Percentiles rank a stretch among this genome's conserved stretches.
Conservation (phyloP, 2,888 invertebrate genomes). For the Microctonus brassicae region DNA sequence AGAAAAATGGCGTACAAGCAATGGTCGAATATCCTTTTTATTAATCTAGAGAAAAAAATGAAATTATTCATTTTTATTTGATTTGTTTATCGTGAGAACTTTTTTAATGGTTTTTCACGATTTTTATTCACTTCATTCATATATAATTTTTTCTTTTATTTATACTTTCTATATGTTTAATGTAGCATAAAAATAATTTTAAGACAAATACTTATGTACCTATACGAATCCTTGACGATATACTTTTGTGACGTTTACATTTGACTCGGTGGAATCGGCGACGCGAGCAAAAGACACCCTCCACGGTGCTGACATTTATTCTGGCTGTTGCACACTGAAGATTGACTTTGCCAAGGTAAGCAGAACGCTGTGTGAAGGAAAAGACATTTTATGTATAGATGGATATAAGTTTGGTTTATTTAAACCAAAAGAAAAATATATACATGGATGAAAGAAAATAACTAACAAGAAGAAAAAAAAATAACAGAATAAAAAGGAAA, state of each 20-base stretch:
- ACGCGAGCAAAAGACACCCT: slow-evolving; percentile 94
- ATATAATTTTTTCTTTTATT: background rate
- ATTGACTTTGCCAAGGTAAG: slow-evolving; percentile 99
- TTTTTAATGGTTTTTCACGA: no score
- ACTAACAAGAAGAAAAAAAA: no score
- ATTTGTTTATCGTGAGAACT: no score
- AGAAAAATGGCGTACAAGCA: slow-evolving; percentile 98
- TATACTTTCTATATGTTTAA: background rate
- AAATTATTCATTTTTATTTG: no score
- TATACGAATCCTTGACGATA: slow-evolving; percentile 56
- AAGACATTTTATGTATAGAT: background rate
- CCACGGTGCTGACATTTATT: slow-evolving; percentile 99
- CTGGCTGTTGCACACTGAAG: slow-evolving; percentile 98
- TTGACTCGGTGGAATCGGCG: slow-evolving; percentile 94
- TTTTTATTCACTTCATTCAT: no score
- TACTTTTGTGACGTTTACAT: slow-evolving; percentile 72
- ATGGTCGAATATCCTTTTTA: slow-evolving; percentile 99
- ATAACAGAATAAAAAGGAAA: no score
- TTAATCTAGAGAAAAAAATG: background rate
- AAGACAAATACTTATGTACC: background rate
- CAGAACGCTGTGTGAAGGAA: slow-evolving; percentile 34
- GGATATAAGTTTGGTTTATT: slow-evolving; percentile 1
- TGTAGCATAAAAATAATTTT: background rate
- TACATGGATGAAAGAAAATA: no score
- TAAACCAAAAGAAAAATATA: background rate